phyloP scores from a whole-genome alignment of 1,140 invertebrate genomes.

The Pseudomyrmex gracilis region DNA sequence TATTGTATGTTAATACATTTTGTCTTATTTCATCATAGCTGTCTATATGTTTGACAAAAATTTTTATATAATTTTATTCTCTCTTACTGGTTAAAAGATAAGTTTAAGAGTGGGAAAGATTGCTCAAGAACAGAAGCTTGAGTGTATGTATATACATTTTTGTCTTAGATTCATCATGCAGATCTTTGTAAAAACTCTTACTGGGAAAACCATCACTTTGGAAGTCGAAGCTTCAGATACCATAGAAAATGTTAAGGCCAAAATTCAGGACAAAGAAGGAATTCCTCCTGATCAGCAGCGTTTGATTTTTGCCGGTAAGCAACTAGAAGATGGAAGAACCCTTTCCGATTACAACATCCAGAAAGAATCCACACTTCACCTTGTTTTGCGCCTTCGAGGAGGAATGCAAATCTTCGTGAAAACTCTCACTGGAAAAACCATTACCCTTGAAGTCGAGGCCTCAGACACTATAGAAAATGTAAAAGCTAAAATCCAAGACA shows the following conservation, averaged over 20 bases:
- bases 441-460: slow-evolving; percentile 88
- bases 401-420: slow-evolving; percentile 87
- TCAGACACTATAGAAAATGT: slow-evolving; percentile 30
- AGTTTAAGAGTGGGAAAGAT: too few species aligned
- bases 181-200: slow-evolving; percentile 20
- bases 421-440: slow-evolving; percentile 89
- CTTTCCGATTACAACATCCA: slow-evolving; percentile 8
- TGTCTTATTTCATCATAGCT: too few species aligned
- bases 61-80: too few species aligned
- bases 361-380: slow-evolving; percentile 89
- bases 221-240: slow-evolving; percentile 39
- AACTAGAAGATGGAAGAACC: slow-evolving; percentile 11
- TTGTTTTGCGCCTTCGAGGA: slow-evolving; percentile 87
- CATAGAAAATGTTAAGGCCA: slow-evolving; percentile 5
- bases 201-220: slow-evolving; percentile 8
- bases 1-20: too few species aligned
- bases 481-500: slow-evolving; percentile 29
- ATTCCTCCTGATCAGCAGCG: slow-evolving; percentile 18
- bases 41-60: too few species aligned
- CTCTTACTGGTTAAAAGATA: too few species aligned
- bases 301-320: background rate
- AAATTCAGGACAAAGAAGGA: slow-evolving; percentile 6
- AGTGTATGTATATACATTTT: too few species aligned
- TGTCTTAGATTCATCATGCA: background rate
- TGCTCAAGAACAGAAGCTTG: too few species aligned